A percentile compares a stretch with the other conserved stretches of the same genome.
These are phyloP conservation scores for Sylvilagus bachmani DNA, from an alignment of 2,113 vertebrate genomes.

Conservation along the genomic window DNA sequence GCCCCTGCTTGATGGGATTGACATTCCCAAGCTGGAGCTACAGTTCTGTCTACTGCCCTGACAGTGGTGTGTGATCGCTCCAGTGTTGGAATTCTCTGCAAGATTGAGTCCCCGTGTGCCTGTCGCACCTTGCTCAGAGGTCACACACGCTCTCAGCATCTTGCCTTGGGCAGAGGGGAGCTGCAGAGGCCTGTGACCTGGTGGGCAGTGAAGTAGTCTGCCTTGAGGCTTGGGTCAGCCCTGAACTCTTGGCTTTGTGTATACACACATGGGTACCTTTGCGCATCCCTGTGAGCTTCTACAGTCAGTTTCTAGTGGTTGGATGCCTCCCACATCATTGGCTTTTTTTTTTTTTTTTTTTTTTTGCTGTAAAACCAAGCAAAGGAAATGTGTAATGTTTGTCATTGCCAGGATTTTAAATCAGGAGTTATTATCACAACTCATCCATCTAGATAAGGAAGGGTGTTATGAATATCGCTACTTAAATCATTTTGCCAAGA, in stretches of 20 bases:
- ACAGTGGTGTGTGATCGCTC: neutral
- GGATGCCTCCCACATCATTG: neutral
- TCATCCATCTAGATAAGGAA: neutral
- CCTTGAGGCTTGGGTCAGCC: neutral
- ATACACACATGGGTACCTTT: rapidly evolving
- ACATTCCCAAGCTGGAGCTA: neutral
- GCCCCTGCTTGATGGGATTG: neutral
- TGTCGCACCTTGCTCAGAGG: neutral
- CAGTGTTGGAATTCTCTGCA: neutral
- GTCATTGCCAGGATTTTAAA: conserved; percentile 18
- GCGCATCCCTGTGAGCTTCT: neutral
- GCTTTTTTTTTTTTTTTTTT: neutral
- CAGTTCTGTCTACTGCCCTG: neutral
- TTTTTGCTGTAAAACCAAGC: neutral
- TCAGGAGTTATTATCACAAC: neutral
- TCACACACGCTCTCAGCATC: neutral
- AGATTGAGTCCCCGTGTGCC: neutral
- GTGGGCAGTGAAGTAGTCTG: neutral
- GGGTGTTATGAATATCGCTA: neutral
- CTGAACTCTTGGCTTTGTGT: neutral
- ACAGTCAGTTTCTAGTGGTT: neutral
- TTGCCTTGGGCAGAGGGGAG: neutral
- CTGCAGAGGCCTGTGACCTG: neutral
- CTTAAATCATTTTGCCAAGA: conserved; percentile 34
- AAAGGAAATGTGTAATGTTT: conserved; percentile 15